Evolutionary conservation across 2,797 vertebrate species (phyloP), one percentile per base, ranked within the genome.

Genomic region (Galaxias olidus): DNA sequence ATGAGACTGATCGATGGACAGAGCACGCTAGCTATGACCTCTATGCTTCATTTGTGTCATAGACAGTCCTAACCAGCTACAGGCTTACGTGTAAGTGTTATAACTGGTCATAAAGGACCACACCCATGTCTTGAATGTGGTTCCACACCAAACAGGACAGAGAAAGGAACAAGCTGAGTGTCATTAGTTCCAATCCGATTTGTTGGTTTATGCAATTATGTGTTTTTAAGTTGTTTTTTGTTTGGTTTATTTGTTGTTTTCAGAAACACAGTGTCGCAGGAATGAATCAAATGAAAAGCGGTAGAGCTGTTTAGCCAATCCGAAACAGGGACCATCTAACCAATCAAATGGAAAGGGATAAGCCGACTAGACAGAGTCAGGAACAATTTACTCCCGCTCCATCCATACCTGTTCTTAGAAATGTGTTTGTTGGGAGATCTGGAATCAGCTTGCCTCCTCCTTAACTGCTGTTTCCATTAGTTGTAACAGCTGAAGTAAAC

Each of bases 341-440:
- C 68, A 54, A 62, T 80, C 46, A 6, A 53, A 65, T 18, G 54
- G 79, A 65, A 75, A 75, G 73, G 71, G 82, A 83, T 88, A 81
- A 89, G 81, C 75, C 82, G 87, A 80, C 80, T 77, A 80, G 79
- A 87, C 77, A 80, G 87, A 87, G 79, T 86, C 75, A 69, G 83
- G 73, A 88, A 80, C 82, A 88, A 78, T 77, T 76, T 79, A 70
- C 83, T 65, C 73, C 80, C 83, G 75, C 80, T 72, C 72, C 77
- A 74, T 72, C 79, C 76, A 74, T 64, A 79, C 69, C 67, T 40
- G 55, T 76, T 74, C 65, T 68, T 59, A 51, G 72, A 82, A 74
- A 61, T 80, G 73, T 72, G 48, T 63, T 75, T 57, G 44, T 54
- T 59, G 46, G 49, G 58, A 19, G 58, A 76, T 79, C 68, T 54